Evolutionary conservation across 2,888 invertebrate genomes (phyloP).

Genomic region (Drosophila anomelani): DNA sequence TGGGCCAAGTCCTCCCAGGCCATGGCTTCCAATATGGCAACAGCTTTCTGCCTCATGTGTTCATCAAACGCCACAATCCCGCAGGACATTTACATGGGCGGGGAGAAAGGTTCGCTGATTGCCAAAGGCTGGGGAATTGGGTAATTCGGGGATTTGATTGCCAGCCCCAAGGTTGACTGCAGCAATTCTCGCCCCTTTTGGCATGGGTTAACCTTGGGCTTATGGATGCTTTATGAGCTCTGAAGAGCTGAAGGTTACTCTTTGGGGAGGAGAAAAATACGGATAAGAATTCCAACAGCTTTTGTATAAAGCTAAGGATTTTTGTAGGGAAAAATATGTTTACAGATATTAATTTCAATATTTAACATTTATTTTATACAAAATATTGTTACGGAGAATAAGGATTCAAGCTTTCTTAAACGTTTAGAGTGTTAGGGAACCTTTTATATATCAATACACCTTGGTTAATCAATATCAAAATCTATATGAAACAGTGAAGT

Average conservation of each 20-base stretch:
- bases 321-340: background rate
- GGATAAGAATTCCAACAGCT: background rate
- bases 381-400: background rate
- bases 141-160: conserved; percentile 26
- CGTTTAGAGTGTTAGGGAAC: background rate
- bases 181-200: conserved; percentile 11
- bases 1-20: conserved; percentile 3
- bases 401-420: background rate
- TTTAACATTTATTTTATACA: background rate
- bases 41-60: conserved; percentile 11
- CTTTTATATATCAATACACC: background rate
- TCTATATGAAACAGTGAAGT: background rate
- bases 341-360: no score
- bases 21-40: conserved; percentile 13
- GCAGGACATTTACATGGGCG: conserved; percentile 16
- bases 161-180: conserved; percentile 18
- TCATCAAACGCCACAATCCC: conserved; percentile 30
- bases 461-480: background rate
- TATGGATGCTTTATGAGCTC: conserved; percentile 4
- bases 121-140: conserved; percentile 27
- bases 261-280: conserved; percentile 3
- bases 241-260: background rate
- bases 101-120: conserved; percentile 24
- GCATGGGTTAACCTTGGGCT: conserved; percentile 16
- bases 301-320: background rate